Base-by-base conservation (phyloP, 2,888 invertebrate species). In the Stenurella melanura region DNA sequence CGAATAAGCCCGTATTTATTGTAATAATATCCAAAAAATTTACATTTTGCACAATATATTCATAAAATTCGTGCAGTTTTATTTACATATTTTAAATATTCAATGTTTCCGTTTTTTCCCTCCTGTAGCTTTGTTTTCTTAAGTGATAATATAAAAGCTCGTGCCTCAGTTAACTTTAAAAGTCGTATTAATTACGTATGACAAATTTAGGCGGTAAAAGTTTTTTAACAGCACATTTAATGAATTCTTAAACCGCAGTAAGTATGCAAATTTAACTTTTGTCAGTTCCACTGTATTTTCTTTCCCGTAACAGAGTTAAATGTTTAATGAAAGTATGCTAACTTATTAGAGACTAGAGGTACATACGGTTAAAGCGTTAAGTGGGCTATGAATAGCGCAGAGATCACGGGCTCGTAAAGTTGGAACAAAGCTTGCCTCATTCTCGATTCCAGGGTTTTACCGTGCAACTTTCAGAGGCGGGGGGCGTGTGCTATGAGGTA, bases 311-410 rank as follows among this genome's bases (percentile, higher is more conserved):
- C 15, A 21, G 26, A 61, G 61, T 61, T 26, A 30, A 21, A 61
- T 30, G 61, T 61, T 30, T 26, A 61, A 61, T 61, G 19, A 74
- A 73, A 72, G 74, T 74, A 63, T 58, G 72, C 64, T 63, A 68
- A 66, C 74, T 71, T 72, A 75, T 74, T 70, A 75, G 66, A 74
- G 70, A 30, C 64, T 60, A 76, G 70, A 42, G 61, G 74, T 77
- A 78, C 77, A 78, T 75, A 73, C 75, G 71, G 73, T 75, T 80
- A 66, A 77, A 77, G 77, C 78, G 78, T 61, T 82, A 83, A 85
- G 83, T 83, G 82, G 79, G 80, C 82, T 83, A 83, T 84, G 83
- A 85, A 84, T 83, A 84, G 82, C 80, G 78, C 73, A 81, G 79
- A 80, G 80, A 80, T 80, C 81, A 78, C 74, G 80, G 80, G 80